Conservation (phyloP, 2,888 invertebrate genomes). For the Cryptophagus acutangulus region DNA sequence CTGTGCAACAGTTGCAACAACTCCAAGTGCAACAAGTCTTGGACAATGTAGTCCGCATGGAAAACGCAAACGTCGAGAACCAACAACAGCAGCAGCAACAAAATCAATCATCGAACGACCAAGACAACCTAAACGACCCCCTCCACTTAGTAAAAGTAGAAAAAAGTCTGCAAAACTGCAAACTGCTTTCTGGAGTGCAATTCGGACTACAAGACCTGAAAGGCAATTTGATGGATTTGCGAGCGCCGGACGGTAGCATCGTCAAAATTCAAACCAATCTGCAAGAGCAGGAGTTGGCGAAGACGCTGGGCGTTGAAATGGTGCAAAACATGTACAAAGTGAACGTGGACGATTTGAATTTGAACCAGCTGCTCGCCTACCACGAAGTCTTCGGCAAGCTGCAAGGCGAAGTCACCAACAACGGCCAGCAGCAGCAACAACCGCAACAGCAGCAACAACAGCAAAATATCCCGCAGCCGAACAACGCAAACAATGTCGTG, state of each 20-base stretch:
- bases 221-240: slow-evolving; percentile 57
- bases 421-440: slow-evolving; percentile 3
- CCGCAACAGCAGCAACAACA: slow-evolving; percentile 23
- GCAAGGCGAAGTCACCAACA: slow-evolving; percentile 45
- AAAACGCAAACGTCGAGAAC: slow-evolving; percentile 42
- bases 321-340: slow-evolving; percentile 74
- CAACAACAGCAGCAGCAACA: too few species aligned
- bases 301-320: slow-evolving; percentile 62
- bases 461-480: slow-evolving; percentile 19
- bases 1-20: slow-evolving; percentile 46
- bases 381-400: slow-evolving; percentile 79
- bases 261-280: slow-evolving; percentile 67
- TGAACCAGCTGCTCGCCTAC: slow-evolving; percentile 77
- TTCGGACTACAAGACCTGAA: slow-evolving; percentile 45
- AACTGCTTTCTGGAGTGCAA: slow-evolving; percentile 47
- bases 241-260: slow-evolving; percentile 57
- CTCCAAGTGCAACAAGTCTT: slow-evolving; percentile 56
- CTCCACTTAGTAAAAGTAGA: slow-evolving; percentile 56
- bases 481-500: slow-evolving; percentile 21
- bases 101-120: slow-evolving; percentile 35
- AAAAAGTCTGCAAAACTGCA: slow-evolving; percentile 52
- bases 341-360: slow-evolving; percentile 76
- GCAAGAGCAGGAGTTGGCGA: slow-evolving; percentile 56
- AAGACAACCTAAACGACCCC: slow-evolving; percentile 31
- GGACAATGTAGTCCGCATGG: slow-evolving; percentile 44